Evolutionary conservation across 2,797 vertebrate species (phyloP).

Genomic region (Tolypeutes matacus): DNA sequence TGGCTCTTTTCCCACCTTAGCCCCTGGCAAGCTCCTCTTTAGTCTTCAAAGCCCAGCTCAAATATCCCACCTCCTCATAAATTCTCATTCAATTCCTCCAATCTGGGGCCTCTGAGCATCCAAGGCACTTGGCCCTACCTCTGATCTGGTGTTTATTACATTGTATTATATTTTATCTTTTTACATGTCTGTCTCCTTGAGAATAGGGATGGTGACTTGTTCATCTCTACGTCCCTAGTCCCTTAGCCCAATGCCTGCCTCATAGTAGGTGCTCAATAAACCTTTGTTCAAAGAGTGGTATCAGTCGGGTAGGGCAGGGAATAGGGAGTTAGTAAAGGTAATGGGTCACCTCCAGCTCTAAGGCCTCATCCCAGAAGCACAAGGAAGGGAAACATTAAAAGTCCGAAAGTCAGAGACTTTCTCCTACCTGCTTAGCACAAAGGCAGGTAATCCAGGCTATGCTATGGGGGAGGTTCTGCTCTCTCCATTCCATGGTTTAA

Average conservation of each 20-base stretch:
- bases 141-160: background rate
- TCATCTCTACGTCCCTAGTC: background rate
- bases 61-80: background rate
- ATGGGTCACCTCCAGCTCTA: background rate
- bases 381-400: background rate
- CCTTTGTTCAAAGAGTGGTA: background rate
- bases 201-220: background rate
- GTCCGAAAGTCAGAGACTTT: background rate
- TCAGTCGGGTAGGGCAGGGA: background rate
- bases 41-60: background rate
- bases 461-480: background rate
- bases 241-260: background rate
- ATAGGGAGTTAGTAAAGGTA: too few relatives aligned
- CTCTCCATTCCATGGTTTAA: slow-evolving; percentile 66
- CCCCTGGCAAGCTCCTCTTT: background rate
- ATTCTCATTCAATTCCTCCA: background rate
- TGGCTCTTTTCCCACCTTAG: background rate
- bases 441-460: background rate
- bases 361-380: background rate
- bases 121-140: background rate
- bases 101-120: background rate
- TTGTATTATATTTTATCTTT: background rate
- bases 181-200: background rate
- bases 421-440: background rate
- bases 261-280: background rate